These are phyloP conservation scores for Atethmia centrago DNA, from an alignment of 2,888 invertebrate species.

Conservation along the genomic window DNA sequence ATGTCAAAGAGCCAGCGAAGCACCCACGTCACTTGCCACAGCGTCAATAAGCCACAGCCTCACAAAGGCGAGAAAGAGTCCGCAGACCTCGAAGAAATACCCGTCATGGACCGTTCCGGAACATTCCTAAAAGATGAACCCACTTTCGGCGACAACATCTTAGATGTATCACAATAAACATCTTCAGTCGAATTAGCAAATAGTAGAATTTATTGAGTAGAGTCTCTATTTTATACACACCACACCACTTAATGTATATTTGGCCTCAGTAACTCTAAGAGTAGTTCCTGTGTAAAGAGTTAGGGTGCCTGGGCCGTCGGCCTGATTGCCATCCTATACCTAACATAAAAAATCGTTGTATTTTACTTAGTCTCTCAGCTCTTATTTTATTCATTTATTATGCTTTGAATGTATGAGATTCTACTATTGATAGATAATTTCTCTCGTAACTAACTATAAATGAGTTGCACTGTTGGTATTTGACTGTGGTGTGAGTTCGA, in stretches of 20 bases:
- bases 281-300: background rate
- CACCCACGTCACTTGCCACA: constrained; percentile 48
- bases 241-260: constrained; percentile 50
- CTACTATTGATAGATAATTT: background rate
- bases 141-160: constrained; percentile 85
- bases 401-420: constrained; percentile 15
- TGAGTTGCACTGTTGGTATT: constrained; percentile 2
- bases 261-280: constrained; percentile 29
- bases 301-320: no score
- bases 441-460: background rate
- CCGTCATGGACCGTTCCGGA: constrained; percentile 91
- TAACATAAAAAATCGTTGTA: no score
- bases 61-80: constrained; percentile 46
- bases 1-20: constrained; percentile 42
- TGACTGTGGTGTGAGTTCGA: constrained; percentile 15
- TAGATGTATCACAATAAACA: constrained; percentile 74
- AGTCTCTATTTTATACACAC: constrained; percentile 43
- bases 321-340: no score
- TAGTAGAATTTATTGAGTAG: constrained; percentile 38
- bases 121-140: constrained; percentile 95
- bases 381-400: background rate
- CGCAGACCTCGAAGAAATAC: constrained; percentile 67
- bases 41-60: constrained; percentile 51
- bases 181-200: constrained; percentile 21
- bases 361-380: background rate